These are phyloP conservation scores for Myopa testacea DNA, from an alignment of 2,888 invertebrate species.

Conservation along the genomic window DNA sequence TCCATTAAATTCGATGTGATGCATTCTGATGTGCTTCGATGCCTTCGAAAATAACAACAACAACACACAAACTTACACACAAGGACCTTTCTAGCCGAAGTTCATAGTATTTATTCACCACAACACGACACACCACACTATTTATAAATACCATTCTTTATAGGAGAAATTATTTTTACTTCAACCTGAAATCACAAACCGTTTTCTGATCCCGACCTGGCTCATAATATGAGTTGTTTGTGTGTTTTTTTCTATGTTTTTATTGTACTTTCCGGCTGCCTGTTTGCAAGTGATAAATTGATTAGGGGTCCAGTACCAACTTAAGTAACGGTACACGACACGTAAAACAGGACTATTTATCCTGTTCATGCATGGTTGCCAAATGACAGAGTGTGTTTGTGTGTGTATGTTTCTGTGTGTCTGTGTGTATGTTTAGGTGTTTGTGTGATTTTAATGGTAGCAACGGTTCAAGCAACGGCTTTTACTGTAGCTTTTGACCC, in stretches of 20 bases:
- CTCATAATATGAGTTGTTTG: background rate
- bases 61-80: background rate
- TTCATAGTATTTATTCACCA: conserved; percentile 36
- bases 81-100: background rate
- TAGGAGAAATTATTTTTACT: too few relatives aligned
- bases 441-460: background rate
- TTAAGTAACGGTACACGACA: conserved; percentile 42
- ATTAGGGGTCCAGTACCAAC: conserved; percentile 49
- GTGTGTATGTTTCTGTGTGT: background rate
- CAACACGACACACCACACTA: conserved; percentile 55
- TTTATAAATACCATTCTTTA: conserved; percentile 57
- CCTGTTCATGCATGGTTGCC: conserved; percentile 58
- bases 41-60: background rate
- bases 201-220: conserved; percentile 41
- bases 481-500: conserved; percentile 2
- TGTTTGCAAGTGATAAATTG: conserved; percentile 61
- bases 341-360: conserved; percentile 55
- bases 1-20: conserved; percentile 60
- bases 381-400: conserved; percentile 45
- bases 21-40: conserved; percentile 59
- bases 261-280: conserved; percentile 45
- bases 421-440: too few relatives aligned
- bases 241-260: conserved; percentile 18
- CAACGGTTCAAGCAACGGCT: background rate
- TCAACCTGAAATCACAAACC: too few relatives aligned